These are phyloP conservation scores for Lucinisca nassula DNA, from an alignment of 2,888 invertebrate species.

Conservation along the genomic window DNA sequence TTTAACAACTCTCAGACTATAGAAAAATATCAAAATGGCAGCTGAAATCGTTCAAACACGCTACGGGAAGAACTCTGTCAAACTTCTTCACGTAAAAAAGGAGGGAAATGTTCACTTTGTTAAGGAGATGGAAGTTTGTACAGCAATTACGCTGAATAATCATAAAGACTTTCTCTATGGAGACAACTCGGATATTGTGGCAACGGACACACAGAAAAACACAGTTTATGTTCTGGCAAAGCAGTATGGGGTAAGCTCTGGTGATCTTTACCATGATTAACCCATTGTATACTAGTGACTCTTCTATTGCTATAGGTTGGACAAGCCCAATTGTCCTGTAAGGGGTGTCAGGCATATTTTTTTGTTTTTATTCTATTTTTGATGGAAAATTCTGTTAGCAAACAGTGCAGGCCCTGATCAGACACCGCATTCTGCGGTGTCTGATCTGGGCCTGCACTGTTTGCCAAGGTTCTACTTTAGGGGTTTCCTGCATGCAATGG, in stretches of 20 bases:
- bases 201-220: constrained; percentile 95
- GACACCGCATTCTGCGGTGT: too few species aligned
- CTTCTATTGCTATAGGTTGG: too few species aligned
- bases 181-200: constrained; percentile 94
- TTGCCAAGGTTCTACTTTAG: too few species aligned
- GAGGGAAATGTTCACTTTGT: constrained; percentile 92
- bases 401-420: too few species aligned
- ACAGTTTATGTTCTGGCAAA: constrained; percentile 94
- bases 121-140: constrained; percentile 93
- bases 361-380: too few species aligned
- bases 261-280: too few species aligned
- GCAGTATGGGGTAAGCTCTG: constrained; percentile 91
- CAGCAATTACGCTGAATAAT: constrained; percentile 92
- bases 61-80: constrained; percentile 93
- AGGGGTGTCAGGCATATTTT: too few species aligned
- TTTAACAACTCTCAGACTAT: background rate
- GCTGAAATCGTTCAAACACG: constrained; percentile 88
- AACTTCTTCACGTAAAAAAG: constrained; percentile 92
- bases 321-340: too few species aligned
- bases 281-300: too few species aligned
- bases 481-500: too few species aligned
- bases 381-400: too few species aligned
- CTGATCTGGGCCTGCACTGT: too few species aligned
- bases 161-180: constrained; percentile 92
- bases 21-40: constrained; percentile 24